Evolutionary conservation across 2,113 vertebrate species (phyloP), one percentile per base, ranked within the genome.

Genomic region (Albula goreensis): DNA sequence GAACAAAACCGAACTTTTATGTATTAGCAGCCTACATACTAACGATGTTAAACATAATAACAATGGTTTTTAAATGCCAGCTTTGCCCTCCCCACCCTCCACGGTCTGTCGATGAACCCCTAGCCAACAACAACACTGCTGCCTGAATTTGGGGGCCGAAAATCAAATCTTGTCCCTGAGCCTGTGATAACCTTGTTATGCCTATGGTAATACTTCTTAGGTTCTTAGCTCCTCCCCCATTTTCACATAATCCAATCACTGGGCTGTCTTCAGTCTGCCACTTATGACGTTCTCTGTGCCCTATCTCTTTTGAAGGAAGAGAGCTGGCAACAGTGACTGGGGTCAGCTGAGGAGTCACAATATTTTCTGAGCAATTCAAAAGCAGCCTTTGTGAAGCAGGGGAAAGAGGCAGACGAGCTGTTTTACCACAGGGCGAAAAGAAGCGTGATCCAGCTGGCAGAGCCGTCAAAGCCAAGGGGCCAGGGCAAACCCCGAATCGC

Each of bases 351-450:
- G n/a, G 56, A 81, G 56, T 63, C 51, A n/a, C 11, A 10, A 25
- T 57, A 25, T 49, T 53, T 63, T 70, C 19, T n/a, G 63, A 70
- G 17, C 19, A 22, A 70, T 70, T 80, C 48, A n/a, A 25, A 85
- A 56, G 41, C 56, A 41, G 41, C 57, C 57, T 49, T 82, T 74
- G 41, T 83, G 57, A 70, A 83, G 70, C n/a, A 48, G 82, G 60
- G 82, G 60, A 83, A 83, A 70, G 66, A 22, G 48, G 49, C 82
- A 48, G 48, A 83, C n/a, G 66, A 66, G 8, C 57, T 70, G 50
- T 63, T 70, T 70, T 83, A 70, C 60, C 82, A 12, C 31, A 83
- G 56, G 82, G 82, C 57, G 53, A 66, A 49, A 66, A 49, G 49
- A 17, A 22, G 22, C 0, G 22, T 70, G 63, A 70, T 17, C 17